phyloP scores from a whole-genome alignment of 2,888 invertebrate species.

The Pomacea canaliculata region DNA sequence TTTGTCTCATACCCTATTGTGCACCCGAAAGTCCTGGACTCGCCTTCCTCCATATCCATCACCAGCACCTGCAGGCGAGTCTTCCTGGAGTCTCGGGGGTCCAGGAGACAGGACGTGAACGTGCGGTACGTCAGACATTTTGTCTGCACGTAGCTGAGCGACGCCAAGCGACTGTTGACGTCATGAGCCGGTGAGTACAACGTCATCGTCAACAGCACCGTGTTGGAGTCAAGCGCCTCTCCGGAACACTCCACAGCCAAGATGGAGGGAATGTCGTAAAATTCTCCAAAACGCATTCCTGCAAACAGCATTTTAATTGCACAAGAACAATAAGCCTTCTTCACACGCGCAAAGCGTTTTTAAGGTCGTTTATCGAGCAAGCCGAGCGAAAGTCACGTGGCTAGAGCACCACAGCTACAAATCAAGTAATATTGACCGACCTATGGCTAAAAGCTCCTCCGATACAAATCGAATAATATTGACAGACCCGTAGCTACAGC shows the following conservation, averaged over 20 bases:
- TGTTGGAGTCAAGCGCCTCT: conserved; percentile 2
- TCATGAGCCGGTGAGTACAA: background rate
- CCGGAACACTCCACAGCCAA: conserved; percentile 14
- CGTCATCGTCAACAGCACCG: conserved; percentile 16
- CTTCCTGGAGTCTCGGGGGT: background rate
- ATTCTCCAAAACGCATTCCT: background rate
- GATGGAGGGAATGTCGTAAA: conserved; percentile 1
- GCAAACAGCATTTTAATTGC: background rate
- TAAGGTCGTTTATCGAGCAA: too few species aligned
- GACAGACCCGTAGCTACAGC: too few species aligned
- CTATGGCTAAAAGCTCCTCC: too few species aligned
- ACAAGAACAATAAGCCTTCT: too few species aligned
- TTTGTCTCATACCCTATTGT: conserved; percentile 13
- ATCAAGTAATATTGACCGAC: too few species aligned
- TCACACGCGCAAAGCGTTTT: too few species aligned
- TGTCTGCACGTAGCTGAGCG: conserved; percentile 11
- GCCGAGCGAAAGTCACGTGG: too few species aligned
- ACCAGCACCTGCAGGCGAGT: conserved; percentile 3
- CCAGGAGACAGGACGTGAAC: conserved; percentile 7
- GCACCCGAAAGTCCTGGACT: conserved; percentile 13
- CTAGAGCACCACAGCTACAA: too few species aligned
- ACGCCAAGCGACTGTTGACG: conserved; percentile 10
- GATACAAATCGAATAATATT: too few species aligned
- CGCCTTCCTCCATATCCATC: background rate
- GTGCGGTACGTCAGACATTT: conserved; percentile 7